Evolutionary conservation across 2,113 vertebrate species (phyloP).

Genomic region (Prunella fulvescens): DNA sequence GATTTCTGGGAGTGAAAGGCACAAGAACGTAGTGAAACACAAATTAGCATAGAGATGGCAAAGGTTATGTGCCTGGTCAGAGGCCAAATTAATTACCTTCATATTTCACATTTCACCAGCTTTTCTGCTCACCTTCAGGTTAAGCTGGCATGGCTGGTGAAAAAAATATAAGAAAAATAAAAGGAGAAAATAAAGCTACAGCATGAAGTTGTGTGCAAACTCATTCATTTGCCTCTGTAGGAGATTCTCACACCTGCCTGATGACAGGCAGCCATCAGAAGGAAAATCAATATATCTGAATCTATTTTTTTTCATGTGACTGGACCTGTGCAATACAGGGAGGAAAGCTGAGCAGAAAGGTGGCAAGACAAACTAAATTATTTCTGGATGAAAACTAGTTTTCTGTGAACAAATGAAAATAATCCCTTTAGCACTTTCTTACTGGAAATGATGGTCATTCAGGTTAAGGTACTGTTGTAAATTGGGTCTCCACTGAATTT

Average conservation of each 20-base stretch:
- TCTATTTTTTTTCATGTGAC: background rate
- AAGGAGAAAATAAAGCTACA: background rate
- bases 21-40: background rate
- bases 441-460: background rate
- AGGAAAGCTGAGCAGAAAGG: background rate
- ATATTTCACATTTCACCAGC: background rate
- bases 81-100: background rate
- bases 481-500: background rate
- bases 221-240: background rate
- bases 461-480: background rate
- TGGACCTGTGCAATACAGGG: background rate
- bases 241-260: background rate
- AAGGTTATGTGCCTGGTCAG: background rate
- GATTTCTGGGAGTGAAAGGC: background rate
- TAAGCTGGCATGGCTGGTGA: background rate
- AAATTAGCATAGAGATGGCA: background rate
- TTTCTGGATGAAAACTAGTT: background rate
- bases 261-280: background rate
- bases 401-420: background rate
- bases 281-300: conserved; percentile 20
- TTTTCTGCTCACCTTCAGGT: background rate
- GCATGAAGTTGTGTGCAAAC: background rate
- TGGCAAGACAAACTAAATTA: background rate
- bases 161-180: background rate
- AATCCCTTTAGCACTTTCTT: background rate